Evolutionary conservation across 1,140 invertebrate genomes (phyloP).

Genomic region (Drusus annulatus): DNA sequence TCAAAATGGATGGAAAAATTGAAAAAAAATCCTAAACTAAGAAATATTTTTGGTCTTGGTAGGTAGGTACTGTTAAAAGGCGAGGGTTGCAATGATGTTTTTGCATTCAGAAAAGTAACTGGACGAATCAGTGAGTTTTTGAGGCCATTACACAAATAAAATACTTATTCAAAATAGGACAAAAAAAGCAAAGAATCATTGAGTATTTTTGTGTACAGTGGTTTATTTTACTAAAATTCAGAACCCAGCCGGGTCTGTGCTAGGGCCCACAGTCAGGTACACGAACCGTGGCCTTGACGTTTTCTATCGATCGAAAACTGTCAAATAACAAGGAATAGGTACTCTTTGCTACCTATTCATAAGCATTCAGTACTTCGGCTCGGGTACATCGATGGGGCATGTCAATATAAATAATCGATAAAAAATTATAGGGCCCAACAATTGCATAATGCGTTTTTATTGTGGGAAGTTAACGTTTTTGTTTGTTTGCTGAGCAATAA

Average conservation of each 20-base stretch:
- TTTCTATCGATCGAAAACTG: conserved; percentile 34
- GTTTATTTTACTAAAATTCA: background rate
- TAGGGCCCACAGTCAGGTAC: conserved; percentile 14
- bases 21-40: no score
- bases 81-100: no score
- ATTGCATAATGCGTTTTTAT: conserved; percentile 44
- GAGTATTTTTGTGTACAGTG: no score
- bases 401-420: conserved; percentile 49
- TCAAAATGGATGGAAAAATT: no score
- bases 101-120: no score
- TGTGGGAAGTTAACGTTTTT: conserved; percentile 45
- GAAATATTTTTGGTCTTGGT: no score
- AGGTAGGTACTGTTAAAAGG: no score
- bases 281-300: conserved; percentile 10
- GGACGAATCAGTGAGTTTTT: no score
- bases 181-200: no score
- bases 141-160: no score
- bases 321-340: background rate
- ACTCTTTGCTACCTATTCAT: no score
- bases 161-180: no score
- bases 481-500: conserved; percentile 38
- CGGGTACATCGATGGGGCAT: conserved; percentile 22
- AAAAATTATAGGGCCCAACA: conserved; percentile 44
- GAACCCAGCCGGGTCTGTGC: background rate
- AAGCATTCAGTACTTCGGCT: background rate